phyloP scores from a whole-genome alignment of 2,888 invertebrate genomes.

The Stegophylla sp. region DNA sequence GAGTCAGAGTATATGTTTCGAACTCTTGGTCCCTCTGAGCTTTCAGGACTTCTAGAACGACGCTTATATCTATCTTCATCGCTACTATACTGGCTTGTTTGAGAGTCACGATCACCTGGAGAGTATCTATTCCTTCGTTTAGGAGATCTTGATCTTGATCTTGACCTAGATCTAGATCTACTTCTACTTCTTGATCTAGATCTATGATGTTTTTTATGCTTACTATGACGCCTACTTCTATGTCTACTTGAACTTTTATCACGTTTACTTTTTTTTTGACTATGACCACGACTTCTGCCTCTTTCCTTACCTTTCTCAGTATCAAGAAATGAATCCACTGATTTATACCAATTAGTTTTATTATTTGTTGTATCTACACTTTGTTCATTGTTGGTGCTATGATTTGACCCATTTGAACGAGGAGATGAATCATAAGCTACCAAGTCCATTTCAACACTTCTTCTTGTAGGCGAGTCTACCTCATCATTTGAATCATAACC shows the following conservation, averaged over 20 bases:
- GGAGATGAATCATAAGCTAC: constrained; percentile 57
- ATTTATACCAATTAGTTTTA: constrained; percentile 60
- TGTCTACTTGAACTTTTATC: constrained; percentile 63
- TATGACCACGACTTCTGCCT: constrained; percentile 60
- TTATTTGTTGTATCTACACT: constrained; percentile 28
- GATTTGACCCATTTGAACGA: constrained; percentile 50
- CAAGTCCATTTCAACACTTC: constrained; percentile 57
- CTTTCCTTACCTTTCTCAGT: constrained; percentile 60
- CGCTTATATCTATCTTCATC: constrained; percentile 60
- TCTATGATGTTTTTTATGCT: constrained; percentile 53
- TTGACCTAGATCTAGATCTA: constrained; percentile 60
- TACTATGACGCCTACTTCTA: constrained; percentile 63
- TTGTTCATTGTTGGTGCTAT: constrained; percentile 45
- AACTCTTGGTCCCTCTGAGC: constrained; percentile 45
- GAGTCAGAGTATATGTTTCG: constrained; percentile 50
- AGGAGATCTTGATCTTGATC: constrained; percentile 60
- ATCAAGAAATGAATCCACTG: constrained; percentile 62
- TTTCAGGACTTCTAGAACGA: constrained; percentile 50
- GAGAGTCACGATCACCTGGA: constrained; percentile 60
- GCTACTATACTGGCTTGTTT: constrained; percentile 58
- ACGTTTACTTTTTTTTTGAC: constrained; percentile 62
- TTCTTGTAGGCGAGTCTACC: constrained; percentile 44
- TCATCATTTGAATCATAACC: constrained; percentile 56
- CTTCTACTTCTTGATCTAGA: constrained; percentile 54
- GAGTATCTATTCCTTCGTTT: constrained; percentile 61